These are phyloP conservation scores for Corythornis madagascariensis DNA, from an alignment of 2,113 vertebrate genomes.

Conservation along the genomic window DNA sequence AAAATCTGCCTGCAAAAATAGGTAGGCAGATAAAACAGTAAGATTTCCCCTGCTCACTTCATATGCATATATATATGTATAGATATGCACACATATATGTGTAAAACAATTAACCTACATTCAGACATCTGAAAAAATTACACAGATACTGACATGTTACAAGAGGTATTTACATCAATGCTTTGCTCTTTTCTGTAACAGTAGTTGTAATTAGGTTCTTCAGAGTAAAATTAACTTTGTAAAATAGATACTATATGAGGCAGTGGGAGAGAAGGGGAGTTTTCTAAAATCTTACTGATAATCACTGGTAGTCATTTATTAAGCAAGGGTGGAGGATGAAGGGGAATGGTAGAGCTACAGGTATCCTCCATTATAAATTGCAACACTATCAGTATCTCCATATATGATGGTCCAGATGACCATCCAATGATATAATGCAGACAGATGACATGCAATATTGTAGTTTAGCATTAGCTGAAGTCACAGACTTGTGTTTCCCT, in stretches of 20 bases:
- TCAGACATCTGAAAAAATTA: neutral
- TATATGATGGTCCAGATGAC: neutral
- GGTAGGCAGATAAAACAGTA: neutral
- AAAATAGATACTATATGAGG: neutral
- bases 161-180: neutral
- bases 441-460: neutral
- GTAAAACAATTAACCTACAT: neutral
- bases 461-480: neutral
- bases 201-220: neutral
- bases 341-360: neutral
- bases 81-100: rapidly evolving
- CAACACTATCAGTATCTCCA: neutral
- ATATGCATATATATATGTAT: too few species aligned
- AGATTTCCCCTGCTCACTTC: rapidly evolving
- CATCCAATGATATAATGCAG: too few species aligned
- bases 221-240: neutral
- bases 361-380: neutral
- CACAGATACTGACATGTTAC: neutral
- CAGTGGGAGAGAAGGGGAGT: neutral
- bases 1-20: neutral
- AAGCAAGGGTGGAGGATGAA: neutral
- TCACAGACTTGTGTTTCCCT: neutral
- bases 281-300: neutral
- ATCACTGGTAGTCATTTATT: neutral
- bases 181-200: neutral